phyloP scores from a whole-genome alignment of 1,140 invertebrate species.

The Branchinecta lynchi region DNA sequence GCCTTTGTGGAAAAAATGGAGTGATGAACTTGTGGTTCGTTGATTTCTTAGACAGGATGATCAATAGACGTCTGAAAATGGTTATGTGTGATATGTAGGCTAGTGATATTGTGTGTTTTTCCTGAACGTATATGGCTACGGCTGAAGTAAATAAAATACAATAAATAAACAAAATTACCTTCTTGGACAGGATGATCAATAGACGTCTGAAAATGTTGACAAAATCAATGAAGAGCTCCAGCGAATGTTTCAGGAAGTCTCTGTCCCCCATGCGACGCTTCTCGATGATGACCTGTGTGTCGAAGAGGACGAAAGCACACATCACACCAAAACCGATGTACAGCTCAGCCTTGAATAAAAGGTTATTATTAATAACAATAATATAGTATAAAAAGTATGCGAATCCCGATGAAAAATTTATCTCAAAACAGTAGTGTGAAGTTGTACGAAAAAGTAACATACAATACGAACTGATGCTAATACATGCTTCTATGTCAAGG shows the following conservation, averaged over 20 bases:
- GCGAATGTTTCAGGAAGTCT: conserved; percentile 77
- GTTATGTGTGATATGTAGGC: no score
- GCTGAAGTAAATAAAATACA: no score
- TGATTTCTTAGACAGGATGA: conserved; percentile 79
- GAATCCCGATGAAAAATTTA: no score
- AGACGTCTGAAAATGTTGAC: conserved; percentile 76
- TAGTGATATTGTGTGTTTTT: no score
- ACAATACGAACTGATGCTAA: no score
- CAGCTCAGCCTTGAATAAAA: conserved; percentile 47
- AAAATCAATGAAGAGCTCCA: conserved; percentile 84
- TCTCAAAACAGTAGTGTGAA: no score
- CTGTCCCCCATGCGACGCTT: conserved; percentile 73
- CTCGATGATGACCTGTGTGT: conserved; percentile 90
- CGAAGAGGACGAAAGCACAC: conserved; percentile 86
- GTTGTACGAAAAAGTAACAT: no score
- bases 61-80: conserved; percentile 71
- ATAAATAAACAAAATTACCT: conserved; percentile 42
- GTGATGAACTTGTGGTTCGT: no score
- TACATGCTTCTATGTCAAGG: no score
- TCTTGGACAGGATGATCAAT: conserved; percentile 71
- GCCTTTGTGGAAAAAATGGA: no score
- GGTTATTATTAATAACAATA: conserved; percentile 14
- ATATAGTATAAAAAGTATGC: no score
- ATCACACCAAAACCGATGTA: conserved; percentile 76
- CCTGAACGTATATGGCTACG: no score